Evolutionary conservation across 30 jellyfish, hydroid and myxozoan genomes (phyloP).

Genomic region (Hydractinia symbiolongicarpus): DNA sequence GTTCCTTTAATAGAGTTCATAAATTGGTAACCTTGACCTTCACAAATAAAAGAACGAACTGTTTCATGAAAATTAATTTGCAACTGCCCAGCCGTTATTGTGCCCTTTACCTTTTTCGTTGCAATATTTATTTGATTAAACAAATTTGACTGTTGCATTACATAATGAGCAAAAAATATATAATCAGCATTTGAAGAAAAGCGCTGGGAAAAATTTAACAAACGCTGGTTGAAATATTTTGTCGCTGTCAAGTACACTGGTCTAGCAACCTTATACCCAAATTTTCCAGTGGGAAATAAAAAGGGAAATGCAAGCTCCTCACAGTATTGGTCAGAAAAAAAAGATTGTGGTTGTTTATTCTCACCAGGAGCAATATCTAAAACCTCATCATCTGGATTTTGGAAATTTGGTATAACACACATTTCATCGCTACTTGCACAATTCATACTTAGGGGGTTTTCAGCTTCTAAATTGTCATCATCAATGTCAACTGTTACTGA

Average conservation of each 20-base stretch:
- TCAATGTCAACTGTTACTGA: conserved; percentile 18
- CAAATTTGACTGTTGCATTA: conserved; percentile 22
- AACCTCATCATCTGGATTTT: conserved; percentile 10
- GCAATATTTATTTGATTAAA: conserved; percentile 26
- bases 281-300: conserved; percentile 36
- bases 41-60: conserved; percentile 6
- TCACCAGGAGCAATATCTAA: conserved; percentile 20
- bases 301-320: conserved; percentile 25
- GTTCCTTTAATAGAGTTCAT: conserved; percentile 37
- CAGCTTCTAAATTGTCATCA: background rate
- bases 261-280: conserved; percentile 29
- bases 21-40: conserved; percentile 17
- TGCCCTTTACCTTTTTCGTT: conserved; percentile 4
- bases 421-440: conserved; percentile 25
- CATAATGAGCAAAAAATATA: conserved; percentile 30
- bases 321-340: too few relatives aligned
- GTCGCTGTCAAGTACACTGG: conserved; percentile 29
- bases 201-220: conserved; percentile 17
- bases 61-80: conserved; percentile 20
- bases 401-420: conserved; percentile 21
- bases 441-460: conserved; percentile 11
- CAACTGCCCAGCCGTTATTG: conserved; percentile 20
- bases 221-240: conserved; percentile 28
- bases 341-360: background rate
- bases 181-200: conserved; percentile 23